Evolutionary conservation across 2,888 invertebrate species (phyloP).

Genomic region (Caradrina clavipalpis): DNA sequence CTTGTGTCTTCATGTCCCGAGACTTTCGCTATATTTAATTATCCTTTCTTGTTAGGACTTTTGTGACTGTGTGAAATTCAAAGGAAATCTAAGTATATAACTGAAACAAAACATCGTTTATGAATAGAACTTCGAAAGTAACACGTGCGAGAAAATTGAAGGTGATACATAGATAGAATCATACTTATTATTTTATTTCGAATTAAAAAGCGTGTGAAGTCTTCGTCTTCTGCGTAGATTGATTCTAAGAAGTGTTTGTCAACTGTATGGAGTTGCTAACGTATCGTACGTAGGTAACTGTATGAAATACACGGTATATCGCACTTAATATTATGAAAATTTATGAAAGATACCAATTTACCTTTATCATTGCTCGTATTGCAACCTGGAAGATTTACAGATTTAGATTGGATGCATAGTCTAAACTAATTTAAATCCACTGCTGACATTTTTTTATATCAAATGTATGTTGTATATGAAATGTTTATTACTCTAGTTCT

Average conservation of each 20-base stretch:
- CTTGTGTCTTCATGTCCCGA: too few relatives aligned
- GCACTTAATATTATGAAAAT: too few relatives aligned
- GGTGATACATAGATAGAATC: constrained; percentile 20
- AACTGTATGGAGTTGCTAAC: neutral
- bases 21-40: too few relatives aligned
- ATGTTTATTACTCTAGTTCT: too few relatives aligned
- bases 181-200: constrained; percentile 42
- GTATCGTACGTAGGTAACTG: neutral
- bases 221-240: constrained; percentile 38
- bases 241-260: constrained; percentile 42
- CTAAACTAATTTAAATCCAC: too few relatives aligned
- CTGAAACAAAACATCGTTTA: constrained; percentile 18
- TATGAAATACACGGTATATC: neutral
- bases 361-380: too few relatives aligned
- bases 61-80: neutral
- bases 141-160: constrained; percentile 41
- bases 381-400: too few relatives aligned
- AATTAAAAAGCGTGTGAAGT: constrained; percentile 13
- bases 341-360: too few relatives aligned
- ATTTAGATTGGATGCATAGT: too few relatives aligned
- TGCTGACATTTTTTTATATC: too few relatives aligned
- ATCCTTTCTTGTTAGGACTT: too few relatives aligned
- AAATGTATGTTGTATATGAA: too few relatives aligned
- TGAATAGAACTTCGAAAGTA: constrained; percentile 15
- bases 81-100: neutral